Evolutionary conservation across 2,888 invertebrate species (phyloP).

Genomic region (Acrocera orbiculus): DNA sequence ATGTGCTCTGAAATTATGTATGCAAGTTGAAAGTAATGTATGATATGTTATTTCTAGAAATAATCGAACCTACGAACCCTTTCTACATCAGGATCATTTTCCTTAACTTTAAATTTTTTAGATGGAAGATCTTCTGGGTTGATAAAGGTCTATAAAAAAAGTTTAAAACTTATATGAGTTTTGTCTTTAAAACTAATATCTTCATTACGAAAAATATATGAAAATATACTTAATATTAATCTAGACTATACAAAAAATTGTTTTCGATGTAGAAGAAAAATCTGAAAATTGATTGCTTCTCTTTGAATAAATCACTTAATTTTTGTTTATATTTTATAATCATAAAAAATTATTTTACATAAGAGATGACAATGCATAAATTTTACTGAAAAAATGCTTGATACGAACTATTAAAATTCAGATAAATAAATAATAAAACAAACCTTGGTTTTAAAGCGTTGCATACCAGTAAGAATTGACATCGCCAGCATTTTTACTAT

Average conservation of each 20-base stretch:
- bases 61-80: constrained; percentile 28
- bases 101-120: constrained; percentile 26
- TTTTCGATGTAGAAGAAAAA: not conserved
- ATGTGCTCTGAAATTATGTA: constrained; percentile 33
- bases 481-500: constrained; percentile 32
- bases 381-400: not conserved
- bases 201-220: not conserved
- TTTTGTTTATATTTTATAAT: too few species aligned
- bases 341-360: too few species aligned
- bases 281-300: too few species aligned
- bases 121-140: constrained; percentile 36
- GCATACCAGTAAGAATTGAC: constrained; percentile 27
- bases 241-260: not conserved
- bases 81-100: constrained; percentile 35
- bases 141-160: constrained; percentile 33
- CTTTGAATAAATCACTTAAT: too few species aligned
- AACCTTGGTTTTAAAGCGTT: constrained; percentile 31
- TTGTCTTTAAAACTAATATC: not conserved
- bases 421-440: constrained; percentile 4
- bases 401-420: too few species aligned
- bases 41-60: not conserved
- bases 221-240: not conserved
- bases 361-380: too few species aligned
- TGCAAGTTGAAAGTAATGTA: not conserved
- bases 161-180: not conserved